These are phyloP conservation scores for Erynnis tages DNA, from an alignment of 2,888 invertebrate species.

Conservation along the genomic window DNA sequence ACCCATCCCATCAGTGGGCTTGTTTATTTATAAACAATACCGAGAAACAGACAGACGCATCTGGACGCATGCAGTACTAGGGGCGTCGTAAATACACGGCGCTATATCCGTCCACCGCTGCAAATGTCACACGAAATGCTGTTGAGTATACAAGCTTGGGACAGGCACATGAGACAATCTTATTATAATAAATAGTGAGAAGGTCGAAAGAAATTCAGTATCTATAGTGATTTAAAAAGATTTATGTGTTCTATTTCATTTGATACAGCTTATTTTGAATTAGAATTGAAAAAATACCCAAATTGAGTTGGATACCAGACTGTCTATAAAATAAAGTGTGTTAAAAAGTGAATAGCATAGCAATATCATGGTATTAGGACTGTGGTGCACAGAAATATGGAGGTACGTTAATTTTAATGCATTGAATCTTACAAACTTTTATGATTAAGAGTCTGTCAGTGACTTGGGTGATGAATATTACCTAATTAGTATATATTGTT, in stretches of 20 bases:
- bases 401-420: too few species aligned
- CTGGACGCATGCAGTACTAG: constrained; percentile 18
- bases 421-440: too few species aligned
- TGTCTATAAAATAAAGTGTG: too few species aligned
- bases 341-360: neutral
- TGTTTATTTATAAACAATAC: constrained; percentile 10
- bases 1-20: too few species aligned
- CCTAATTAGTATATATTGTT: too few species aligned
- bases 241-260: too few species aligned
- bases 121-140: constrained; percentile 39
- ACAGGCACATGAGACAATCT: neutral
- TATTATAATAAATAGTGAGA: neutral
- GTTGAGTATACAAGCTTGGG: neutral
- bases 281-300: too few species aligned
- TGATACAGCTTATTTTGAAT: too few species aligned
- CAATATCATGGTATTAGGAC: constrained; percentile 45
- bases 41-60: constrained; percentile 14
- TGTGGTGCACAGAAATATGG: constrained; percentile 43
- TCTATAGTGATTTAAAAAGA: too few species aligned
- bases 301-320: neutral
- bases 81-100: constrained; percentile 31
- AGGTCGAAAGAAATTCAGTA: neutral
- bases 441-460: too few species aligned
- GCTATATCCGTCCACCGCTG: constrained; percentile 38
- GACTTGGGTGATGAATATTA: too few species aligned